Evolutionary conservation across 2,888 invertebrate genomes (phyloP).

Genomic region (Alloscopus bannaensis): DNA sequence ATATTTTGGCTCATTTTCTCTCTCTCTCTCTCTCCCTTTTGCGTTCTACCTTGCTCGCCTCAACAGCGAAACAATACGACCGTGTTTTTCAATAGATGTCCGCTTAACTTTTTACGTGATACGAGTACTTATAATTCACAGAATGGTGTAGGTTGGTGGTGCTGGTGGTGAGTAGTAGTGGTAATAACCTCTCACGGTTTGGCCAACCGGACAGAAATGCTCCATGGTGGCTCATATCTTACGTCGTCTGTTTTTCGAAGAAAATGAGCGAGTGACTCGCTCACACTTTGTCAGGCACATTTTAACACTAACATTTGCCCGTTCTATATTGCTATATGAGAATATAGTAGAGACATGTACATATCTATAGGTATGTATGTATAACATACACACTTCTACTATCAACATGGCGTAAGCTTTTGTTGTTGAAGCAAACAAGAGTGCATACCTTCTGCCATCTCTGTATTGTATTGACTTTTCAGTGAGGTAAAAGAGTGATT

Average conservation of each 20-base stretch:
- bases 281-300: conserved; percentile 25
- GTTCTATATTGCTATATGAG: no score
- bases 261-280: conserved; percentile 11
- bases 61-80: background rate
- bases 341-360: no score
- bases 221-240: conserved; percentile 7
- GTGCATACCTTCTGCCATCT: no score
- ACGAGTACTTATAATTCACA: no score
- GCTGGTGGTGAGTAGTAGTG: no score
- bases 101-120: conserved; percentile 17
- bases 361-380: no score
- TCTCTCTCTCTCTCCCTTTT: conserved; percentile 1
- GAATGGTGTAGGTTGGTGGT: background rate
- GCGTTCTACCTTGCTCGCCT: background rate
- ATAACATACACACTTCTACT: no score
- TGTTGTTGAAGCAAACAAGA: no score
- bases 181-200: conserved; percentile 24
- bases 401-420: no score
- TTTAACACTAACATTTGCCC: no score
- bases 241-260: background rate
- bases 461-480: no score
- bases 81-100: conserved; percentile 7
- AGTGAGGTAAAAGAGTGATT: no score
- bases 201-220: background rate
- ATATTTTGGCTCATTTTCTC: conserved; percentile 20